Evolutionary conservation across 2,888 invertebrate genomes (phyloP).

Genomic region (Andrena praecox): DNA sequence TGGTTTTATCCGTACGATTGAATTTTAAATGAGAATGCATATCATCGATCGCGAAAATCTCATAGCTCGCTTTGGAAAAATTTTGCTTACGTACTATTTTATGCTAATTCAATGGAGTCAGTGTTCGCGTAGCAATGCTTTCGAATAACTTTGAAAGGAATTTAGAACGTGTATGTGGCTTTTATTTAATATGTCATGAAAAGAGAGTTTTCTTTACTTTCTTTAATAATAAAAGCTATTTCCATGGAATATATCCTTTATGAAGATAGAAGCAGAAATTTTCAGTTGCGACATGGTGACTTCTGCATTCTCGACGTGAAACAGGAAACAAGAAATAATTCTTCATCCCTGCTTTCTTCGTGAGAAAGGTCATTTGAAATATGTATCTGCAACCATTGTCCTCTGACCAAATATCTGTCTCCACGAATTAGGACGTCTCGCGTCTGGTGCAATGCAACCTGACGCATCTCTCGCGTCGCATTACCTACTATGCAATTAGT

Average conservation of each 20-base stretch:
- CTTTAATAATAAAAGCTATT: no score
- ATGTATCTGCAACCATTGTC: neutral
- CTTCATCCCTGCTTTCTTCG: neutral
- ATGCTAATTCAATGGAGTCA: slow-evolving; percentile 7
- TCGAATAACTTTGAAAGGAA: neutral
- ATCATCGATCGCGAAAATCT: slow-evolving; percentile 18
- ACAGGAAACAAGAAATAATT: neutral
- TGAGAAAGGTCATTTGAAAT: neutral
- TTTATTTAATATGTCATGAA: no score
- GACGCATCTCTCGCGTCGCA: slow-evolving; percentile 51
- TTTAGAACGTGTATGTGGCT: neutral
- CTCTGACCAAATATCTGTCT: neutral
- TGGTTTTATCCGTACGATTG: slow-evolving; percentile 3
- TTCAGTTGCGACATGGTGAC: neutral
- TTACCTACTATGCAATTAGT: slow-evolving; percentile 72
- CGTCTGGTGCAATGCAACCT: slow-evolving; percentile 34
- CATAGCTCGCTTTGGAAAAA: slow-evolving; percentile 18
- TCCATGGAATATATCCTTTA: no score
- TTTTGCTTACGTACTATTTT: slow-evolving; percentile 23
- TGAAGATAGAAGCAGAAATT: neutral
- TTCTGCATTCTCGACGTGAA: neutral
- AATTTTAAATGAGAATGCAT: slow-evolving; percentile 40
- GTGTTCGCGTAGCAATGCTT: neutral
- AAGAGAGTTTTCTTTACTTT: no score
- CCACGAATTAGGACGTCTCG: neutral